These are phyloP conservation scores for Entomyzon cyanotis DNA, from an alignment of 2,113 vertebrate species.

Conservation along the genomic window DNA sequence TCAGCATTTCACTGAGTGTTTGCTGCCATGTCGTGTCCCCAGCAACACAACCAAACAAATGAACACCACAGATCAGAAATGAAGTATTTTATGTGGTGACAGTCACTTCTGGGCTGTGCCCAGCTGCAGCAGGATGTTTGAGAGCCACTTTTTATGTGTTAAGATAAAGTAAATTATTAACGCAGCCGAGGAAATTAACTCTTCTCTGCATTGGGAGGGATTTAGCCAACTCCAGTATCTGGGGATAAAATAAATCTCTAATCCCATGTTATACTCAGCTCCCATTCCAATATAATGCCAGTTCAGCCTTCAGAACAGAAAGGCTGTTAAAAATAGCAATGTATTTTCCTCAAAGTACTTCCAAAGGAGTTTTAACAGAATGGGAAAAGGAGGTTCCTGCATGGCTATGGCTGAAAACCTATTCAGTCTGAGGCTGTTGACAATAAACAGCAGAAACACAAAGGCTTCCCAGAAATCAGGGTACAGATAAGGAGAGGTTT, in stretches of 20 bases:
- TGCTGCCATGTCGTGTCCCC: fast-evolving
- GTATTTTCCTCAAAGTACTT: neutral
- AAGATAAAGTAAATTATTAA: neutral
- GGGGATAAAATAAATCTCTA: neutral
- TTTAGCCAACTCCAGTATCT: neutral
- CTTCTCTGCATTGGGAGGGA: neutral
- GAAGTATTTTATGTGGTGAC: neutral
- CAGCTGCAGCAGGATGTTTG: neutral
- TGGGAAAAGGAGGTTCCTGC: neutral
- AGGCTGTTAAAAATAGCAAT: neutral
- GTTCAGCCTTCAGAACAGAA: neutral
- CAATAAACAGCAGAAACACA: neutral
- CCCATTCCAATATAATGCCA: neutral
- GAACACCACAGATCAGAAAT: neutral
- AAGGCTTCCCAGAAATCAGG: neutral
- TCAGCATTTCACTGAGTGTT: neutral
- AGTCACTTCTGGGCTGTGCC: neutral
- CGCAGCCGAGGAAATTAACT: neutral
- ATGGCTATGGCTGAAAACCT: fast-evolving
- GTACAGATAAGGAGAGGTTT: fast-evolving
- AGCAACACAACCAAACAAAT: neutral
- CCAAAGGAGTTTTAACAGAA: neutral
- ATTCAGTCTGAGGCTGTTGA: fast-evolving
- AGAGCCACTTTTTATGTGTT: neutral
- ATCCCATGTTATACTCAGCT: neutral